Percentiles rank a stretch among this genome's conserved stretches.
phyloP scores from a whole-genome alignment of 2,888 invertebrate species.

The Patella caerulea region DNA sequence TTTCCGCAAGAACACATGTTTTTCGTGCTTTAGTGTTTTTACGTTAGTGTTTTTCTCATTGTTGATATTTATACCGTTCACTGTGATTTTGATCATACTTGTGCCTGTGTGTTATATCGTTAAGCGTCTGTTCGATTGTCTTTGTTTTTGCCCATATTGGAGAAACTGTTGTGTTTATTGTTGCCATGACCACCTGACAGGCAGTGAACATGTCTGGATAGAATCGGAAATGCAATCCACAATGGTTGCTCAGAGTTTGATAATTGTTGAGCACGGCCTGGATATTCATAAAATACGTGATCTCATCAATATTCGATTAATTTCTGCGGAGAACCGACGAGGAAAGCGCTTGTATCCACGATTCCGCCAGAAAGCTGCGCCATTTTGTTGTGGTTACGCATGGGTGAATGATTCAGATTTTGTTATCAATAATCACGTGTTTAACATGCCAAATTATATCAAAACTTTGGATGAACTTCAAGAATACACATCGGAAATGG shows the following conservation, averaged over 20 bases:
- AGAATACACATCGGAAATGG: conserved; percentile 72
- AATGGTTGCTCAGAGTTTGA: conserved; percentile 73
- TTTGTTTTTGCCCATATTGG: conserved; percentile 60
- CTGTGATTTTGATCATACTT: conserved; percentile 69
- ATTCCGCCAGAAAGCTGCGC: conserved; percentile 72
- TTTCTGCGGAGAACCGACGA: conserved; percentile 68
- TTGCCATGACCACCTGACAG: conserved; percentile 66
- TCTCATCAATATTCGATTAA: conserved; percentile 72
- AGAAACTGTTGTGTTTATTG: conserved; percentile 60
- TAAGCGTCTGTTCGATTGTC: conserved; percentile 59
- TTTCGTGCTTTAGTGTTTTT: conserved; percentile 51
- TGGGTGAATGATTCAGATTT: conserved; percentile 74
- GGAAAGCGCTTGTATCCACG: conserved; percentile 72
- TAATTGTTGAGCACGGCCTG: conserved; percentile 74
- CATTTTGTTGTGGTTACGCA: conserved; percentile 71
- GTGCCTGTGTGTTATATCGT: conserved; percentile 68
- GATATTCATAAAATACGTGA: conserved; percentile 72
- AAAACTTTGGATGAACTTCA: conserved; percentile 70
- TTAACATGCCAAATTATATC: conserved; percentile 68
- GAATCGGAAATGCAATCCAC: conserved; percentile 64
- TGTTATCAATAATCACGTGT: conserved; percentile 74
- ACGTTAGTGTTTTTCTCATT: conserved; percentile 69
- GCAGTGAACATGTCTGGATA: conserved; percentile 73
- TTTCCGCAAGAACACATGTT: conserved; percentile 70
- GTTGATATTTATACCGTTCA: conserved; percentile 72